Conservation (phyloP, 2,888 invertebrate species). For the Drosophila anomelani region DNA sequence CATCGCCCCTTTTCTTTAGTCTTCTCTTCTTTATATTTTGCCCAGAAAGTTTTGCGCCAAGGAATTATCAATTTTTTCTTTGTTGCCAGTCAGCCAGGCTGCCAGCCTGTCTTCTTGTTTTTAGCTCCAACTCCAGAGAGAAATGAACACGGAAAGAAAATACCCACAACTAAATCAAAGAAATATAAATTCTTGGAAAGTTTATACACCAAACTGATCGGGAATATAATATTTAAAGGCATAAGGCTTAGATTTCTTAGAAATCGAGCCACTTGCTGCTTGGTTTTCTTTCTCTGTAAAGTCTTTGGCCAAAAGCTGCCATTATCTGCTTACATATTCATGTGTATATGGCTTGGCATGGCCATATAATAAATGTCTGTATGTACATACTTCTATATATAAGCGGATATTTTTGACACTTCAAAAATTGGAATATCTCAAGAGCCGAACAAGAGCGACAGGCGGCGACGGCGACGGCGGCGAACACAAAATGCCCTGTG, state of each 20-base stretch:
- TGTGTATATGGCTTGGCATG: slow-evolving; percentile 39
- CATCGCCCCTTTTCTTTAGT: slow-evolving; percentile 18
- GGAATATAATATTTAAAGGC: background rate
- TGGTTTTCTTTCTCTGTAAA: background rate
- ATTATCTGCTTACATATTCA: slow-evolving; percentile 78
- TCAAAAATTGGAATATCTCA: slow-evolving; percentile 76
- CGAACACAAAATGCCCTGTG: slow-evolving; percentile 48
- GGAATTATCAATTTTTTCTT: slow-evolving; percentile 42
- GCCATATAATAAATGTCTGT: slow-evolving; percentile 30
- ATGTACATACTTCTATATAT: slow-evolving; percentile 52
- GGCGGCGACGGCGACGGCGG: slow-evolving; percentile 51
- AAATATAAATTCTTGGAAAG: too few relatives aligned
- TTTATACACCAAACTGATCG: background rate
- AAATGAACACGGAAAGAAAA: slow-evolving; percentile 32
- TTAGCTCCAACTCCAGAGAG: slow-evolving; percentile 47
- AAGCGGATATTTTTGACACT: slow-evolving; percentile 74
- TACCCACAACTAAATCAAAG: background rate
- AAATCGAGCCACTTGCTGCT: background rate
- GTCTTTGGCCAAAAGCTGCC: slow-evolving; percentile 46
- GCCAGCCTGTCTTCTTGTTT: slow-evolving; percentile 45
- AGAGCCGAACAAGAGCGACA: slow-evolving; percentile 60
- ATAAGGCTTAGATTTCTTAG: background rate
- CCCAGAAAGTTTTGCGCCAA: slow-evolving; percentile 42
- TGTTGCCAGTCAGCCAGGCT: slow-evolving; percentile 2
- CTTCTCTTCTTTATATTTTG: slow-evolving; percentile 28